Percentiles rank a stretch among this genome's conserved stretches.
phyloP scores from a whole-genome alignment of 2,113 vertebrate genomes.

The Cinclus mexicanus region DNA sequence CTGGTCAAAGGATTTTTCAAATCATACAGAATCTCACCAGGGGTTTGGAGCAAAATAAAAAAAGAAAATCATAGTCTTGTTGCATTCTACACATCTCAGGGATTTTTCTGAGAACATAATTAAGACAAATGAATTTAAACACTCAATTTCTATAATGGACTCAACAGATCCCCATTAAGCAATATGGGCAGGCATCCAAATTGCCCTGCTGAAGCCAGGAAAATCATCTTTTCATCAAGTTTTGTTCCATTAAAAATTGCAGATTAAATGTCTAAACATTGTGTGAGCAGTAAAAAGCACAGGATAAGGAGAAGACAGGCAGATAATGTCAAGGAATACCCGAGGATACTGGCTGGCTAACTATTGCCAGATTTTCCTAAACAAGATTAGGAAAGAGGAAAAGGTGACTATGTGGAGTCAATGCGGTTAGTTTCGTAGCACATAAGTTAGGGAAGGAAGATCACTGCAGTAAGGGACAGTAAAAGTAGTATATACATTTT shows the following conservation, averaged over 20 bases:
- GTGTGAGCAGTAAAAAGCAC: neutral
- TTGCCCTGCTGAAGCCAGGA: constrained; percentile 9
- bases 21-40: neutral
- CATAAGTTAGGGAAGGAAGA: neutral
- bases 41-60: neutral
- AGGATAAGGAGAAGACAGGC: constrained; percentile 1
- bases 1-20: neutral
- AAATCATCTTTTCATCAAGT: constrained; percentile 45
- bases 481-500: neutral
- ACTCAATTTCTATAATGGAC: constrained; percentile 34
- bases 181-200: constrained; percentile 19
- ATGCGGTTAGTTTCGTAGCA: neutral
- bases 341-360: neutral
- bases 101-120: constrained; percentile 43
- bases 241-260: neutral
- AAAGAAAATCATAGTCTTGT: neutral
- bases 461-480: neutral
- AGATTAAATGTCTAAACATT: constrained; percentile 17
- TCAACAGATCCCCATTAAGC: constrained; percentile 23
- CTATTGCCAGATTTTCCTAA: neutral
- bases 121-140: constrained; percentile 55
- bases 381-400: neutral
- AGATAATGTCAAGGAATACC: constrained; percentile 29
- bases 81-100: neutral
- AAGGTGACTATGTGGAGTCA: neutral